A percentile compares a stretch with the other conserved stretches of the same genome.
Evolutionary conservation across 2,797 vertebrate genomes (phyloP).

Genomic region (Peromyscus nudipes): DNA sequence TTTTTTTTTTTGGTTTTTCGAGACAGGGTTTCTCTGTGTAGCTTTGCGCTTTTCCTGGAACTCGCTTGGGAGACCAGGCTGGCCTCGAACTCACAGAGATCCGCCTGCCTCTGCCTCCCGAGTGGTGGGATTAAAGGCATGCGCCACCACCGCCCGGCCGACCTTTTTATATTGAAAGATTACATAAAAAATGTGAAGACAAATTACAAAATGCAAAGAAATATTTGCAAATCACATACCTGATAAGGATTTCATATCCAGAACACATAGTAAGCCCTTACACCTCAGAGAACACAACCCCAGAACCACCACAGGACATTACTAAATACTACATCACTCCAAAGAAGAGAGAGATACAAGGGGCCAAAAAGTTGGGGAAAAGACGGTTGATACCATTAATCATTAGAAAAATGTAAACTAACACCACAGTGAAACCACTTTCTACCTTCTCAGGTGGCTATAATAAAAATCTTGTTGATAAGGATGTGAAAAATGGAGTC

Average conservation of each 20-base stretch:
- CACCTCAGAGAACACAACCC: not conserved
- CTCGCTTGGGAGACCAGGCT: too few species aligned
- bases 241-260: not conserved
- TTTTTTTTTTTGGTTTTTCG: constrained; percentile 13
- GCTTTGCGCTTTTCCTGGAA: too few species aligned
- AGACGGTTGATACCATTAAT: not conserved
- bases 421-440: constrained; percentile 4
- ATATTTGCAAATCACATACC: constrained; percentile 26
- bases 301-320: not conserved
- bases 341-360: not conserved
- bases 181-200: constrained; percentile 12
- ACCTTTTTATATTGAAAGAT: not conserved
- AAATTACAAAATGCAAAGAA: constrained; percentile 37
- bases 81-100: too few species aligned
- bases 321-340: not conserved
- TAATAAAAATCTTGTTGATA: not conserved
- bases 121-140: too few species aligned
- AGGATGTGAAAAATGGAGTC: not conserved
- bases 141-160: too few species aligned
- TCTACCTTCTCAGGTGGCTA: not conserved
- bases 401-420: not conserved
- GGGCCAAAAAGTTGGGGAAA: not conserved
- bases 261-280: constrained; percentile 25
- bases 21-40: too few species aligned
- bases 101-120: too few species aligned